Evolutionary conservation across 1,140 invertebrate genomes (phyloP).

Genomic region (Danaus plexippus): DNA sequence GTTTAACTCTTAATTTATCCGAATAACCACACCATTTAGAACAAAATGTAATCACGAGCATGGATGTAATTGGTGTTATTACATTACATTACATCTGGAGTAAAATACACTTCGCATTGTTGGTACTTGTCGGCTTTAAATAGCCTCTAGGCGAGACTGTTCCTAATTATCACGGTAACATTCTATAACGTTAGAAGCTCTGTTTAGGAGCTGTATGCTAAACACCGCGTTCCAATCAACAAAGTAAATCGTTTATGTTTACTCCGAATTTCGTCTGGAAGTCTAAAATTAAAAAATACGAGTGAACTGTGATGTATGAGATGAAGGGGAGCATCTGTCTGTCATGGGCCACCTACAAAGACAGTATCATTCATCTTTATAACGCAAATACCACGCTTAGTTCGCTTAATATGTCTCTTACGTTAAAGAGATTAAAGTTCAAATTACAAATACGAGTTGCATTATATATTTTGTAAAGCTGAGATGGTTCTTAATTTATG

Average conservation of each 20-base stretch:
- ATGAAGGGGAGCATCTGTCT: constrained; percentile 54
- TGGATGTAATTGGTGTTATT: too few species aligned
- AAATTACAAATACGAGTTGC: constrained; percentile 5
- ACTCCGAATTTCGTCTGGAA: constrained; percentile 22
- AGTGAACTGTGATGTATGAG: constrained; percentile 37
- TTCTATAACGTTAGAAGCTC: too few species aligned
- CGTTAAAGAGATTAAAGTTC: constrained; percentile 5
- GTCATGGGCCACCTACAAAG: constrained; percentile 60
- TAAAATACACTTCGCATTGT: too few species aligned
- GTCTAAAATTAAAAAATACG: constrained; percentile 44
- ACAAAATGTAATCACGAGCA: too few species aligned
- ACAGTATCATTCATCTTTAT: constrained; percentile 48
- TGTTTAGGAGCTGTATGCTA: not conserved
- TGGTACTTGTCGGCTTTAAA: too few species aligned
- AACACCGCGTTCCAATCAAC: constrained; percentile 8
- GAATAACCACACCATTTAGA: too few species aligned
- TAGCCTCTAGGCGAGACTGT: too few species aligned
- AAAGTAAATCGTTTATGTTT: constrained; percentile 17
- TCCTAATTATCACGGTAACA: too few species aligned
- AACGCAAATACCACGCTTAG: constrained; percentile 7
- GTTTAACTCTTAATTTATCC: too few species aligned
- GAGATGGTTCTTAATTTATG: constrained; percentile 42
- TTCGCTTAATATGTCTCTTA: constrained; percentile 13
- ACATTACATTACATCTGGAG: too few species aligned
- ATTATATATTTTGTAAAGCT: constrained; percentile 9